A percentile compares a stretch with the other conserved stretches of the same genome.
Evolutionary conservation across 2,113 vertebrate species (phyloP).

Genomic region (Tenebrosternarchus preto): DNA sequence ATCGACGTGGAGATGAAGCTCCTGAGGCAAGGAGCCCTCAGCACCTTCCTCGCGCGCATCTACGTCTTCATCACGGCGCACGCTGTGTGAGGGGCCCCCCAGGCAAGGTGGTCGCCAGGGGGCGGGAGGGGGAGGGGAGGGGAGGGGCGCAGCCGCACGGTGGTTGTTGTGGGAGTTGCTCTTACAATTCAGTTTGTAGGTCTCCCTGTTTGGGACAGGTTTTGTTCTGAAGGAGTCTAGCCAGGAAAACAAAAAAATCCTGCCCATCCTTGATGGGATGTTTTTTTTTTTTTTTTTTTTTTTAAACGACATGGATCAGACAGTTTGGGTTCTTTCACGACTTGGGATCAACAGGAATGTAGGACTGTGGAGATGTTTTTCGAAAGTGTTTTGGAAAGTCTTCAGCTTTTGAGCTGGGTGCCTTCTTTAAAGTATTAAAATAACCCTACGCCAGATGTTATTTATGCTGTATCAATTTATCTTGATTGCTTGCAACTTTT

Average conservation of each 20-base stretch:
- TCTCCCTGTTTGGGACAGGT: slow-evolving; percentile 42
- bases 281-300: slow-evolving; percentile 13
- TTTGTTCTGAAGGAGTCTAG: slow-evolving; percentile 16
- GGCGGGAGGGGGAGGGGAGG: too few species aligned
- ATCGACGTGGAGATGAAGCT: slow-evolving; percentile 95
- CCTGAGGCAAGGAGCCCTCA: slow-evolving; percentile 85
- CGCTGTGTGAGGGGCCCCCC: slow-evolving; percentile 56
- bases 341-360: slow-evolving; percentile 27
- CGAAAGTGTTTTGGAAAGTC: background rate
- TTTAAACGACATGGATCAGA: slow-evolving; percentile 19
- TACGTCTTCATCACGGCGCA: slow-evolving; percentile 88
- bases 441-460: slow-evolving; percentile 22
- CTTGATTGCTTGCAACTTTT: slow-evolving; percentile 40
- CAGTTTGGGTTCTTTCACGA: slow-evolving; percentile 40
- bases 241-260: too few species aligned
- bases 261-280: too few species aligned
- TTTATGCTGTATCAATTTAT: slow-evolving; percentile 39
- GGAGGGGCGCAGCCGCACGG: too few species aligned
- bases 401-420: slow-evolving; percentile 24
- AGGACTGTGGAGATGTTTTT: slow-evolving; percentile 17
- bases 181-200: slow-evolving; percentile 41
- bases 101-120: too few species aligned
- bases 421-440: slow-evolving; percentile 38
- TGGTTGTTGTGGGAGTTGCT: slow-evolving; percentile 4
- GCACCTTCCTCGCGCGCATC: slow-evolving; percentile 88